phyloP scores from a whole-genome alignment of 2,113 vertebrate species.

The Scolopax mira region DNA sequence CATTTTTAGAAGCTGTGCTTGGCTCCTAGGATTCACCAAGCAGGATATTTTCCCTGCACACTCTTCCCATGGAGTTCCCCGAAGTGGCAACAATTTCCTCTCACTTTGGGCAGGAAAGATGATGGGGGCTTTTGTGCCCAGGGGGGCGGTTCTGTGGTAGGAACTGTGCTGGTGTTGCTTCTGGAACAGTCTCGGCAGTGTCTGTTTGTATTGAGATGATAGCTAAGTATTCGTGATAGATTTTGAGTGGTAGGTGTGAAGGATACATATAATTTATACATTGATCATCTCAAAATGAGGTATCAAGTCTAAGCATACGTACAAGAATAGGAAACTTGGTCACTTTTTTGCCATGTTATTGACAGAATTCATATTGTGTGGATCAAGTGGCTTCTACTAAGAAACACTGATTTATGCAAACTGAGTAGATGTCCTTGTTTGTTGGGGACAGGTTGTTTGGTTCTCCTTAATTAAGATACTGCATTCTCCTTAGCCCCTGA shows the following conservation, averaged over 20 bases:
- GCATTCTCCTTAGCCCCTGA: background rate
- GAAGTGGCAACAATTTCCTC: background rate
- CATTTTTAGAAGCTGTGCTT: background rate
- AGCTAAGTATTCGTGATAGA: rapidly evolving
- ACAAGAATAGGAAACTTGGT: background rate
- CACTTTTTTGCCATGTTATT: background rate
- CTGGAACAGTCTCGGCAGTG: background rate
- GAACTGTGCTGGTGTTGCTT: background rate
- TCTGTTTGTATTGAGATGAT: background rate
- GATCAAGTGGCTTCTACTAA: background rate
- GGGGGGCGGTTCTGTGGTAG: too few species aligned
- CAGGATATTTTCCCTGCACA: background rate
- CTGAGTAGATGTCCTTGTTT: background rate
- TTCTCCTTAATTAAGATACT: constrained; percentile 12
- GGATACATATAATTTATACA: background rate
- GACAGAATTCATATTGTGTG: background rate
- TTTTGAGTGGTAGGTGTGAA: background rate
- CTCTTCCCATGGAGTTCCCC: constrained; percentile 20
- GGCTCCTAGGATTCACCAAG: background rate
- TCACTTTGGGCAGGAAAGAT: background rate
- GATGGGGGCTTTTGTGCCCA: background rate
- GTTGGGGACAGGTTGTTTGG: background rate
- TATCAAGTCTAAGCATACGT: background rate
- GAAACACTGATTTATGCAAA: background rate
- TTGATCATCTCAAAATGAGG: background rate